These are phyloP conservation scores for Actenoides lindsayi DNA, from an alignment of 2,113 vertebrate species.

Conservation along the genomic window DNA sequence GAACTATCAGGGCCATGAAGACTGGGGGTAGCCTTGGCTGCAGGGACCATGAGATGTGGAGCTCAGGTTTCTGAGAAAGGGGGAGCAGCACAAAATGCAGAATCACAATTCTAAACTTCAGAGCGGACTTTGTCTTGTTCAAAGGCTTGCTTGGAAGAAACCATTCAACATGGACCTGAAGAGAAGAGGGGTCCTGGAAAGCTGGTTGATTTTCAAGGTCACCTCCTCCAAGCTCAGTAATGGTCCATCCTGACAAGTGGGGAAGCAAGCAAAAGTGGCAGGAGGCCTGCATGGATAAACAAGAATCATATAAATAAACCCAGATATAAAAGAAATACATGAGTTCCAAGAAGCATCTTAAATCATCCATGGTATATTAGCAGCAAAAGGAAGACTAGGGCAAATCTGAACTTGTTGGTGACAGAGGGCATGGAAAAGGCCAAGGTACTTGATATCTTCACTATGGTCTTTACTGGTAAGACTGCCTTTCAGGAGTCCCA, in stretches of 20 bases:
- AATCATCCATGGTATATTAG: background rate
- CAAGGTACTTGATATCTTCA: background rate
- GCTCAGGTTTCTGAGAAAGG: background rate
- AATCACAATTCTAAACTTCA: background rate
- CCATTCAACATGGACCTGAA: fast-evolving
- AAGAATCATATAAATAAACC: background rate
- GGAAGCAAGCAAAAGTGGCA: background rate
- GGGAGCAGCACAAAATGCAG: background rate
- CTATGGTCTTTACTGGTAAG: background rate
- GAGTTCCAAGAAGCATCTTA: background rate
- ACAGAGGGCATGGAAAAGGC: background rate
- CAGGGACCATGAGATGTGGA: background rate
- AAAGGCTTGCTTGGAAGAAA: background rate
- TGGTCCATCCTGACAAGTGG: background rate
- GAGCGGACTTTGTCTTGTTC: background rate
- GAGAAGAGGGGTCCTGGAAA: background rate
- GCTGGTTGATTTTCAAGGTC: background rate
- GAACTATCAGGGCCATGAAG: background rate
- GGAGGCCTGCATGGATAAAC: background rate
- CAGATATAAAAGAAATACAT: background rate
- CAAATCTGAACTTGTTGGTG: background rate
- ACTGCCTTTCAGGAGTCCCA: background rate
- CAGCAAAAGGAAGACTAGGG: background rate
- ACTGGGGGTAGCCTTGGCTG: background rate
- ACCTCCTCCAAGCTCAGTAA: background rate